Percentiles rank a stretch among this genome's conserved stretches.
Evolutionary conservation across 2,797 vertebrate species (phyloP).

Genomic region (Melanotaenia trifasciata): DNA sequence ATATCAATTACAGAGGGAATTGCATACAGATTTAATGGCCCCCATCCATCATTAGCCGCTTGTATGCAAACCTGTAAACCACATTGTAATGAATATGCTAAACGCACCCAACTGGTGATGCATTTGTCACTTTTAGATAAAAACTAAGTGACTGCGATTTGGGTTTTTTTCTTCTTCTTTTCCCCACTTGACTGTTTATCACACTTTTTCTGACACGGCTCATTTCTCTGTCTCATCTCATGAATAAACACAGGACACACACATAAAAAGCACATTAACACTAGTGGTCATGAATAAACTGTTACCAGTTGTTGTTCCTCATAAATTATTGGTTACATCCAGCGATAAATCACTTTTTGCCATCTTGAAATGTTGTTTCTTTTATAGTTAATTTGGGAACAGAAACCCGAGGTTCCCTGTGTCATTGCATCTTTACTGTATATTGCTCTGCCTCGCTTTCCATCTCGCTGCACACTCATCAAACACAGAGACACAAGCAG

Average conservation of each 20-base stretch:
- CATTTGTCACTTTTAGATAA: constrained; percentile 56
- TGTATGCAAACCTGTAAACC: constrained; percentile 51
- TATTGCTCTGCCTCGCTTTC: background rate
- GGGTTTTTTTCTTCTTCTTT: constrained; percentile 8
- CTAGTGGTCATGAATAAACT: constrained; percentile 42
- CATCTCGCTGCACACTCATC: constrained; percentile 13
- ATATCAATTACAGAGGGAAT: constrained; percentile 63
- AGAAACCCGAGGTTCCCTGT: constrained; percentile 15
- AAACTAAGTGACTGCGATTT: constrained; percentile 14
- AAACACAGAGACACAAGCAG: constrained; percentile 31
- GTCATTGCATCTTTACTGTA: constrained; percentile 9
- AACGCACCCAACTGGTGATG: constrained; percentile 47
- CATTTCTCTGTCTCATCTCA: constrained; percentile 22
- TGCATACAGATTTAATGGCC: constrained; percentile 56
- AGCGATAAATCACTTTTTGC: constrained; percentile 10
- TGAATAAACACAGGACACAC: constrained; percentile 34
- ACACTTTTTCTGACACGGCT: constrained; percentile 19
- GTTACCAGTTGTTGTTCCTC: constrained; percentile 21
- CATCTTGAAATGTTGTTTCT: constrained; percentile 18
- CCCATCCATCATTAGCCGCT: constrained; percentile 60
- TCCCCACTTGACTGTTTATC: constrained; percentile 25
- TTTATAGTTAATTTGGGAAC: constrained; percentile 23
- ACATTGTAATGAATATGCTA: constrained; percentile 67
- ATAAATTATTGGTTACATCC: constrained; percentile 2
- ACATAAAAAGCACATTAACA: constrained; percentile 28